Base-by-base conservation (phyloP, 2,113 vertebrate genomes). In the Glaucomys volans region DNA sequence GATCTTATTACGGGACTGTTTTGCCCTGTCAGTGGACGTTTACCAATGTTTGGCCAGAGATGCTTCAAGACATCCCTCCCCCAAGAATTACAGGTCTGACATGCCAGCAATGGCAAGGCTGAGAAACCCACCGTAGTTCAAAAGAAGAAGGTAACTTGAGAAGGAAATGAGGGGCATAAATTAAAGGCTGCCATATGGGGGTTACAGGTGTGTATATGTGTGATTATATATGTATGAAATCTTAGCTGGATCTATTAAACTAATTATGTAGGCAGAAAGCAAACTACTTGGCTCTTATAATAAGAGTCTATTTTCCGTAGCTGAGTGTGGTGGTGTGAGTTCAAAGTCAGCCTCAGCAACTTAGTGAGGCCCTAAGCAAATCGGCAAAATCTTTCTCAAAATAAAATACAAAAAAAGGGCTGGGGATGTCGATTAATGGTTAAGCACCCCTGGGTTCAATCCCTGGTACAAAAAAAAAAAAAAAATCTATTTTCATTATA, bases 91-190 rank as follows among this genome's bases (percentile, higher is more conserved):
- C 4, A 11, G 66, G 10, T 7, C 22, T 47, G 64, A 26, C 7
- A 2, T 9, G 13, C 28, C 64, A 76, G 4, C 8, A 24, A 13
- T 37, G 26, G 76, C 26, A 62, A 82, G 66, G 54, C 52, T 80
- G 79, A 75, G 74, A 83, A 71, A 71, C 22, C 4, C 44, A 37
- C 10, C 30, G 17, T 52, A 32, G 32, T 28, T 47, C 66, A 40
- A 89, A 76, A 96, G 11, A 62, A 75, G 69, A 77, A 88, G 59
- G 52, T 50, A 88, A 93, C 40, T 75, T 82, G 47, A 75, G 40
- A 90, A 87, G 28, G 13, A 83, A 82, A 37, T 50, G 64, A 92
- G 22, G 26, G 20, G 17, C 8, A 7, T 91, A 71, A 14, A 22
- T 76, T n/a, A 20, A 17, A 77, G 72, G 1, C 18, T 47, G 54